Evolutionary conservation across 2,113 vertebrate genomes (phyloP).

Genomic region (Nothoprocta pentlandii): DNA sequence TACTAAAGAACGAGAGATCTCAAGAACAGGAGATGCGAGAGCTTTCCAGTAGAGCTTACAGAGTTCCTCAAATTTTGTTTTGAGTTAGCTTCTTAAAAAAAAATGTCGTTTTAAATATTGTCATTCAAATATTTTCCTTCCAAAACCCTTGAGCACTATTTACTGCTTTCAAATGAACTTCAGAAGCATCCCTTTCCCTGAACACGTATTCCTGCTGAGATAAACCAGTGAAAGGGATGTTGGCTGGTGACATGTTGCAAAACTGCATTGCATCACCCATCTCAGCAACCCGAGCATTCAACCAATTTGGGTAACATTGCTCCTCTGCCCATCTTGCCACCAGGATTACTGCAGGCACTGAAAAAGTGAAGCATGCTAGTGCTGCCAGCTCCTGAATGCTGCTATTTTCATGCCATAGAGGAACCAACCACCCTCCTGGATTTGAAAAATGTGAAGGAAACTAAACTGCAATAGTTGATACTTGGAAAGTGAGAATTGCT

Average conservation of each 20-base stretch:
- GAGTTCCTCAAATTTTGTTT: not conserved
- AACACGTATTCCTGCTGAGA: not conserved
- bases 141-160: not conserved
- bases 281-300: not conserved
- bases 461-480: not conserved
- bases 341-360: not conserved
- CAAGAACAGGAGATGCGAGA: not conserved
- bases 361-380: not conserved
- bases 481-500: too few species aligned
- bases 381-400: not conserved
- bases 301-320: not conserved
- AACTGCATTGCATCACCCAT: not conserved
- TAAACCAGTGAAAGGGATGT: not conserved
- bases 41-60: not conserved
- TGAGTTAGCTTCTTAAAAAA: not conserved
- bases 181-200: not conserved
- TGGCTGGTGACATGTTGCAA: not conserved
- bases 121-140: not conserved
- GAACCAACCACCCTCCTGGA: not conserved
- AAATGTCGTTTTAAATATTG: not conserved
- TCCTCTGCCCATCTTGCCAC: not conserved
- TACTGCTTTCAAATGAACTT: not conserved
- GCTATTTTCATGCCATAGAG: not conserved
- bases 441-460: not conserved
- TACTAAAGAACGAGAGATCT: not conserved